Evolutionary conservation across 2,113 vertebrate genomes (phyloP).

Genomic region (Collichthys lucidus): DNA sequence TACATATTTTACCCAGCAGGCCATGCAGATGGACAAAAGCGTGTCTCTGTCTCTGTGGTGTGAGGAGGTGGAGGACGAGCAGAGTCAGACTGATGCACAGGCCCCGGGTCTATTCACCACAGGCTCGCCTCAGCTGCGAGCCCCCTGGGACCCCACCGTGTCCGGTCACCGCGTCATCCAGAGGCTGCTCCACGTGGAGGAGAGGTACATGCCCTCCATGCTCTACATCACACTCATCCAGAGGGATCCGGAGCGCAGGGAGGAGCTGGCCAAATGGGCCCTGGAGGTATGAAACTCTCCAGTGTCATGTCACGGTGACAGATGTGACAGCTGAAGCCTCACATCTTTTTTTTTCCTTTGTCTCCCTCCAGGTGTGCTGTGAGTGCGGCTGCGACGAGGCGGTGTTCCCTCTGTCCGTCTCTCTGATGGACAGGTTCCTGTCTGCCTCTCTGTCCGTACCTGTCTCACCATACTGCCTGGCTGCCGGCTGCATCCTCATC

Average conservation of each 20-base stretch:
- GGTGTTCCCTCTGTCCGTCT: constrained; percentile 84
- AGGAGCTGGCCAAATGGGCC: constrained; percentile 84
- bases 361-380: constrained; percentile 81
- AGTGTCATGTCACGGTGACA: neutral
- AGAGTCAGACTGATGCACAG: constrained; percentile 3
- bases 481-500: constrained; percentile 83
- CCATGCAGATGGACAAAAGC: constrained; percentile 46
- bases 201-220: constrained; percentile 81
- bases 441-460: constrained; percentile 77
- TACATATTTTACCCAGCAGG: constrained; percentile 17
- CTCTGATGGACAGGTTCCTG: constrained; percentile 85
- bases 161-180: constrained; percentile 83
- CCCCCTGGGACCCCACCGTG: constrained; percentile 82
- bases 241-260: constrained; percentile 81
- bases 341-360: neutral
- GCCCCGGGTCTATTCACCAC: neutral
- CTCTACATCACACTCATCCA: constrained; percentile 83
- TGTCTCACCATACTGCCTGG: constrained; percentile 76
- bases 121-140: constrained; percentile 67
- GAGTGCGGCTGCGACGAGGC: constrained; percentile 82
- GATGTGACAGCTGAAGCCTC: neutral
- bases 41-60: constrained; percentile 84
- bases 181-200: constrained; percentile 82
- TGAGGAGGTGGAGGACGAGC: constrained; percentile 76
- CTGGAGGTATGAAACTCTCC: constrained; percentile 79